Conservation (phyloP, 1,140 invertebrate species). For the Homalodisca vitripennis region DNA sequence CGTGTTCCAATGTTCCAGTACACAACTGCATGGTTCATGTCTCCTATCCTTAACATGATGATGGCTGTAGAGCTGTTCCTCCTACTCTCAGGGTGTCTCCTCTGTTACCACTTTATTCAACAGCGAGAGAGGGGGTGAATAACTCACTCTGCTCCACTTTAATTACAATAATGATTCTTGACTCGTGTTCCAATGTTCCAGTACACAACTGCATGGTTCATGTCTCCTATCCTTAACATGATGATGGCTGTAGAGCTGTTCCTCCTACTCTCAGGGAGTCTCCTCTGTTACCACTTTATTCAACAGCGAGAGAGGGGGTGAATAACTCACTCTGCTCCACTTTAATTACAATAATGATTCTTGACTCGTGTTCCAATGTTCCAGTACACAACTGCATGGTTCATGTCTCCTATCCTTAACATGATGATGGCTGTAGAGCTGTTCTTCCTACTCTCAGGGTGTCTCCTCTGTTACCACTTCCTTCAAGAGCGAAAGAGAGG, state of each 20-base stretch:
- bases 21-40: neutral
- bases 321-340: neutral
- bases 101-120: too few relatives aligned
- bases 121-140: too few relatives aligned
- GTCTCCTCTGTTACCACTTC: neutral
- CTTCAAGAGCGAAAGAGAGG: neutral
- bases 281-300: neutral
- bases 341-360: constrained; percentile 15
- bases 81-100: too few relatives aligned
- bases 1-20: constrained; percentile 14
- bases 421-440: constrained; percentile 14
- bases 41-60: constrained; percentile 12
- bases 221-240: constrained; percentile 8
- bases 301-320: neutral
- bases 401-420: constrained; percentile 17
- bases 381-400: constrained; percentile 8
- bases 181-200: too few relatives aligned
- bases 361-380: neutral
- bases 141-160: too few relatives aligned
- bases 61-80: too few relatives aligned
- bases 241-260: constrained; percentile 24
- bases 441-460: constrained; percentile 16
- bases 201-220: neutral
- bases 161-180: too few relatives aligned
- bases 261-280: constrained; percentile 4